These are phyloP conservation scores for Psilanteris sp. DNA, from an alignment of 1,140 invertebrate genomes.

Conservation along the genomic window DNA sequence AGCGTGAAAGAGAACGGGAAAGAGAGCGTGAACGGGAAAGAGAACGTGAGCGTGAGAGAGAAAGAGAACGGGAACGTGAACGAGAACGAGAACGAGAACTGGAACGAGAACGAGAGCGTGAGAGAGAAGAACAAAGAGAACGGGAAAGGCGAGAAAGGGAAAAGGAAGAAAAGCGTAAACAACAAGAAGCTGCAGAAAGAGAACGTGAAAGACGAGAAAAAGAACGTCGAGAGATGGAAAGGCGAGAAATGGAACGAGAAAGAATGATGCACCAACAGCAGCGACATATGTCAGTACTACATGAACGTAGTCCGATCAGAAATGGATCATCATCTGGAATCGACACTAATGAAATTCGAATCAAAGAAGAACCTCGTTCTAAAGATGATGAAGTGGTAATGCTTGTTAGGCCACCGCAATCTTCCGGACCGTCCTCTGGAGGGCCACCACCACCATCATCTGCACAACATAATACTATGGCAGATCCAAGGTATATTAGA, in stretches of 20 bases:
- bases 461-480: constrained; percentile 71
- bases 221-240: constrained; percentile 85
- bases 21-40: constrained; percentile 70
- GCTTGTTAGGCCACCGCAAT: constrained; percentile 80
- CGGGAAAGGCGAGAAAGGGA: constrained; percentile 81
- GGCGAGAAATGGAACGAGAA: constrained; percentile 85
- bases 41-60: constrained; percentile 77
- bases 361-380: constrained; percentile 83
- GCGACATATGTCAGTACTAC: constrained; percentile 74
- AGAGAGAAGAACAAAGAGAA: constrained; percentile 76
- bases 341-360: constrained; percentile 79
- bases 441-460: constrained; percentile 43
- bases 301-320: constrained; percentile 86
- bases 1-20: constrained; percentile 81
- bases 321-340: constrained; percentile 81
- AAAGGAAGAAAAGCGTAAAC: constrained; percentile 81
- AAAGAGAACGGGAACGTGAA: constrained; percentile 78
- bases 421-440: constrained; percentile 63
- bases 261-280: constrained; percentile 82
- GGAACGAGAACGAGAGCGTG: constrained; percentile 73
- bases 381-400: constrained; percentile 83
- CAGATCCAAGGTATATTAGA: constrained; percentile 71
- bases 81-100: constrained; percentile 79
- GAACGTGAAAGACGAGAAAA: constrained; percentile 77
- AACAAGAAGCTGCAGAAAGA: constrained; percentile 82